Conservation (phyloP, 2,888 invertebrate species). For the Lepidochrysops patricia region DNA sequence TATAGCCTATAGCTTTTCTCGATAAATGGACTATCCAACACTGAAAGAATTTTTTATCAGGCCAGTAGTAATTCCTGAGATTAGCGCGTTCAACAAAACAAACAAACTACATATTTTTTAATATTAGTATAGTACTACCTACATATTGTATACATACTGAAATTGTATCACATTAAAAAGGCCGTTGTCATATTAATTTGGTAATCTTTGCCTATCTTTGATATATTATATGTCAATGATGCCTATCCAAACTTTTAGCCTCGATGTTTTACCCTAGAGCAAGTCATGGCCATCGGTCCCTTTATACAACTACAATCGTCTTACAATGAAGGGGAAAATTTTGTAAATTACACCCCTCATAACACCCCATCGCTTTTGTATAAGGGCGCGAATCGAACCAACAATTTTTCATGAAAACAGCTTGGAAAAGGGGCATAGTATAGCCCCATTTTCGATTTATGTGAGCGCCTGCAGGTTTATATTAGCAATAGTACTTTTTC, state of each 20-base stretch:
- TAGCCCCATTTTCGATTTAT: neutral
- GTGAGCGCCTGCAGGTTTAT: conserved; percentile 13
- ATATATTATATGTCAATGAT: too few relatives aligned
- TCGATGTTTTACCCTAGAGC: conserved; percentile 34
- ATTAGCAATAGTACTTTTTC: neutral
- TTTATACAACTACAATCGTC: conserved; percentile 49
- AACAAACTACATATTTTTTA: too few relatives aligned
- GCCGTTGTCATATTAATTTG: too few relatives aligned
- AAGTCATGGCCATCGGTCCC: conserved; percentile 50
- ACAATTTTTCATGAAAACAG: conserved; percentile 20
- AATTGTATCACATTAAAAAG: too few relatives aligned
- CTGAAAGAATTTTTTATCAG: too few relatives aligned
- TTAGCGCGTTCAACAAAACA: too few relatives aligned
- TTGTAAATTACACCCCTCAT: conserved; percentile 59
- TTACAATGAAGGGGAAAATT: conserved; percentile 60
- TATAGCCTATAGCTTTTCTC: too few relatives aligned
- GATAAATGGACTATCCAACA: too few relatives aligned
- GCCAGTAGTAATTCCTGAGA: too few relatives aligned
- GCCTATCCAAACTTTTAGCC: conserved; percentile 13
- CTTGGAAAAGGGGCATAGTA: conserved; percentile 15
- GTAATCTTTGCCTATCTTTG: too few relatives aligned
- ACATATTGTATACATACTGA: too few relatives aligned
- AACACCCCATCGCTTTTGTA: conserved; percentile 52
- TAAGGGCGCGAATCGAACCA: conserved; percentile 37
- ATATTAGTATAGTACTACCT: too few relatives aligned